Conservation (phyloP, 2,113 vertebrate species). For the Sula dactylatra region DNA sequence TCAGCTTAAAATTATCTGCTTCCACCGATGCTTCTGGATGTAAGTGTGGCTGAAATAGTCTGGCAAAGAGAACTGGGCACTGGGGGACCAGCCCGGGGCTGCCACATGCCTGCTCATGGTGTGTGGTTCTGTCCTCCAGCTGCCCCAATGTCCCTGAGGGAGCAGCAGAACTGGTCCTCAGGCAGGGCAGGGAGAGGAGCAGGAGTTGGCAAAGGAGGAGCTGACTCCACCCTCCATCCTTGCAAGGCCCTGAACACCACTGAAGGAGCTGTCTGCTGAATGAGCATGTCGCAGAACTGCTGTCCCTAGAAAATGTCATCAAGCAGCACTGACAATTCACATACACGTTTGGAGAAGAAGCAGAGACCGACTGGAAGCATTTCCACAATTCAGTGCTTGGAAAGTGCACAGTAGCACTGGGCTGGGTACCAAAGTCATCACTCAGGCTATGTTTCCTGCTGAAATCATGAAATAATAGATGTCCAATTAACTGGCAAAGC, state of each 20-base stretch:
- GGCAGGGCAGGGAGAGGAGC: neutral
- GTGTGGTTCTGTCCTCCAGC: neutral
- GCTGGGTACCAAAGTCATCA: slow-evolving; percentile 39
- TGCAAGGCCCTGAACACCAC: neutral
- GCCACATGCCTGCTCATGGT: neutral
- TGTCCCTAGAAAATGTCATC: neutral
- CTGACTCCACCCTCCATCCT: neutral
- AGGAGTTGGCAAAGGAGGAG: neutral
- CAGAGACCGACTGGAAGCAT: neutral
- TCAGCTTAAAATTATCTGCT: neutral
- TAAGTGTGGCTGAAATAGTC: neutral
- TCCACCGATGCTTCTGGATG: neutral
- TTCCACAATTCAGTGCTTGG: neutral
- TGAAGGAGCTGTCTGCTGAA: neutral
- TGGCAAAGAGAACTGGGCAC: neutral
- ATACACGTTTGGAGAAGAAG: neutral
- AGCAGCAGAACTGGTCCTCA: neutral
- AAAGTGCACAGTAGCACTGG: slow-evolving; percentile 14
- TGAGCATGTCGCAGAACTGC: neutral
- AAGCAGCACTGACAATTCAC: neutral
- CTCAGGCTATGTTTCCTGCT: slow-evolving; percentile 23
- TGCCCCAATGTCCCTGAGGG: fast-evolving
- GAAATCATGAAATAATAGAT: slow-evolving; percentile 59
- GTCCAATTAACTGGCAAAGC: slow-evolving; percentile 37
- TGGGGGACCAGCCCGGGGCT: neutral